phyloP scores from a whole-genome alignment of 2,797 vertebrate species.

The Oreonectes daqikongensis region DNA sequence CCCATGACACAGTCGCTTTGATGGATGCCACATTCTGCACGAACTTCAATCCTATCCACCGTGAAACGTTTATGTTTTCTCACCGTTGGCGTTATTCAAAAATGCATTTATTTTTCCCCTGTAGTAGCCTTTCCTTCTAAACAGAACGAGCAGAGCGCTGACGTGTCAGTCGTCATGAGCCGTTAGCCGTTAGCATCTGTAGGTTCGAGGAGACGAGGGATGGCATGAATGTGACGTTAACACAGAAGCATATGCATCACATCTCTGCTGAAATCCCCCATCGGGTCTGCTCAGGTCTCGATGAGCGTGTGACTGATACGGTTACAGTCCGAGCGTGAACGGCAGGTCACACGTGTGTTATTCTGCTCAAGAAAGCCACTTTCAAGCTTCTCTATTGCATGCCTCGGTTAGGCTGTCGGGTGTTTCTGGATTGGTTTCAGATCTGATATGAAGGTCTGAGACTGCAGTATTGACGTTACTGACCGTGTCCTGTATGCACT shows the following conservation, averaged over 20 bases:
- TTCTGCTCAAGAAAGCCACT: slow-evolving; percentile 52
- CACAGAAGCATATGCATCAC: slow-evolving; percentile 34
- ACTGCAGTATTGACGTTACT: not conserved
- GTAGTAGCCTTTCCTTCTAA: not conserved
- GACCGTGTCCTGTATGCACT: not conserved
- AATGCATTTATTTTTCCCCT: not conserved
- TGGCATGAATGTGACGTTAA: slow-evolving; percentile 49
- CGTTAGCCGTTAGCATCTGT: slow-evolving; percentile 31
- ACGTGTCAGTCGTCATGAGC: slow-evolving; percentile 14
- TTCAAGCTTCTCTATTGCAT: slow-evolving; percentile 47
- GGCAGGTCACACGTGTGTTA: slow-evolving; percentile 55
- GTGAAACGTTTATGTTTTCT: slow-evolving; percentile 23
- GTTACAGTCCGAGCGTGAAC: slow-evolving; percentile 59
- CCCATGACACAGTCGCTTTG: slow-evolving; percentile 13
- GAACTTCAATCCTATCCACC: slow-evolving; percentile 24
- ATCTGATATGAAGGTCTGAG: not conserved
- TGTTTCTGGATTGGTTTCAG: not conserved
- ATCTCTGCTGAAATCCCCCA: slow-evolving; percentile 31
- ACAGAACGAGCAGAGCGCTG: slow-evolving; percentile 28
- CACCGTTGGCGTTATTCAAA: not conserved
- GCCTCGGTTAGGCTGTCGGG: not conserved
- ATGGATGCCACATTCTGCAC: slow-evolving; percentile 20
- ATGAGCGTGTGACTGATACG: slow-evolving; percentile 41
- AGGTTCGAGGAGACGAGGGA: slow-evolving; percentile 2
- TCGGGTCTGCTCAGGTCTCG: slow-evolving; percentile 52